Base-by-base conservation (phyloP, 2,113 vertebrate genomes). In the Peromyscus californicus region DNA sequence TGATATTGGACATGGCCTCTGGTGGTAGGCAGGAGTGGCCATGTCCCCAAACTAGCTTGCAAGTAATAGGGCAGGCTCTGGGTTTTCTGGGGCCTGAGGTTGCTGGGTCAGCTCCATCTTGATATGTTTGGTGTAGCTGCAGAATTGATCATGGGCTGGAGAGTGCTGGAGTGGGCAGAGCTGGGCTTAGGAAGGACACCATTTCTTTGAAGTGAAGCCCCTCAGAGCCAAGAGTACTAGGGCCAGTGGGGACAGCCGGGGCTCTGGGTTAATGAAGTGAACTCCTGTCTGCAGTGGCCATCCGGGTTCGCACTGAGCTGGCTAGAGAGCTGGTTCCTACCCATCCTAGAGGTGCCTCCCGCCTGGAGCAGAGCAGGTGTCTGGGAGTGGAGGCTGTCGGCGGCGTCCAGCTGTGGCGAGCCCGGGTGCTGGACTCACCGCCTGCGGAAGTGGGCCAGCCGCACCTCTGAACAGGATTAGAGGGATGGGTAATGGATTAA, bases 401-500 rank as follows among this genome's bases (percentile, higher is more conserved):
- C 0, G 51, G 97, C 96, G 98, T 97, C 98, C 98, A 98, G 98
- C 98, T 98, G 98, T 97, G 98, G 87, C 4, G 96, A 98, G 97
- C 98, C 98, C 98, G 97, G 79, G 96, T 42, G 91, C 98, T 82
- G 93, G 97, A 97, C 98, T 98, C 97, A 97, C 97, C 98, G 98
- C 95, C 98, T 94, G 80, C 39, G 79, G 98, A 99, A 98, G 96
- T 99, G 98, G 98, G 98, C 98, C 98, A 98, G 98, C 97, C 98
- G 90, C 97, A 98, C 98, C 98, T 98, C 98, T 97, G 19, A 79
- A 79, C 98, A 98, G 98, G 98, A 99, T 98, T 98, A 98, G 98
- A 98, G 98, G 98, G 98, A 98, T 97, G 98, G 97, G 98, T 98
- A 98, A 98, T 98, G 98, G 98, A 99, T 98, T 98, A 98, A 98